Evolutionary conservation across 2,888 invertebrate genomes (phyloP).

Genomic region (Congeria kusceri): DNA sequence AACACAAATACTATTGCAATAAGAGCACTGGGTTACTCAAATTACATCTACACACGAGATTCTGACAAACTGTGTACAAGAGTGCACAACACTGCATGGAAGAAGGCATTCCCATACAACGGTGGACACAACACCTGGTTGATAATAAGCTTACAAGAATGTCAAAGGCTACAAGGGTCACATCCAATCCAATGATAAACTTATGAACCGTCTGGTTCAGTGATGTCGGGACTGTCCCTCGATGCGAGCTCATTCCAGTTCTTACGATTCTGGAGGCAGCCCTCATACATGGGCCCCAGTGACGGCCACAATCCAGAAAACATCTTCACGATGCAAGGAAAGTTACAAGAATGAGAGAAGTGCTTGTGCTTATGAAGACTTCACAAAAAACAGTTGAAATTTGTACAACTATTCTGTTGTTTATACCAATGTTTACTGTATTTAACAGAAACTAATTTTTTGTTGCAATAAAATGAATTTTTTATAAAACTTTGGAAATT

Average conservation of each 20-base stretch:
- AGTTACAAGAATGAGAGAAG: neutral
- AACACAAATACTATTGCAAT: too few species aligned
- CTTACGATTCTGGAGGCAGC: conserved; percentile 76
- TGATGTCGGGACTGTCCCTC: neutral
- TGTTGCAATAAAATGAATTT: too few species aligned
- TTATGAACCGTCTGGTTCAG: conserved; percentile 59
- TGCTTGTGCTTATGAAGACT: neutral
- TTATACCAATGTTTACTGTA: too few species aligned
- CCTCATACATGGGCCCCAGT: conserved; percentile 75
- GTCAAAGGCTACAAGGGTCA: conserved; percentile 38
- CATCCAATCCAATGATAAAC: conserved; percentile 45
- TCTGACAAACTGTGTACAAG: neutral
- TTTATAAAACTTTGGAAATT: too few species aligned
- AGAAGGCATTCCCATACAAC: neutral
- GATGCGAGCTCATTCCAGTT: conserved; percentile 74
- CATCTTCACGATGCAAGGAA: conserved; percentile 57
- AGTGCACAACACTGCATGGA: too few species aligned
- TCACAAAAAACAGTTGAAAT: neutral
- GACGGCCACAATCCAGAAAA: conserved; percentile 85
- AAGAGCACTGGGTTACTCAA: too few species aligned
- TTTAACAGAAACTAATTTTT: too few species aligned
- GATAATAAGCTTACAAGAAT: conserved; percentile 49
- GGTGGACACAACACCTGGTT: conserved; percentile 6
- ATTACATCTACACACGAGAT: too few species aligned
- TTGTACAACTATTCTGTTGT: too few species aligned